phyloP scores from a whole-genome alignment of 2,797 vertebrate genomes.

The Gymnothorax reevesii region DNA sequence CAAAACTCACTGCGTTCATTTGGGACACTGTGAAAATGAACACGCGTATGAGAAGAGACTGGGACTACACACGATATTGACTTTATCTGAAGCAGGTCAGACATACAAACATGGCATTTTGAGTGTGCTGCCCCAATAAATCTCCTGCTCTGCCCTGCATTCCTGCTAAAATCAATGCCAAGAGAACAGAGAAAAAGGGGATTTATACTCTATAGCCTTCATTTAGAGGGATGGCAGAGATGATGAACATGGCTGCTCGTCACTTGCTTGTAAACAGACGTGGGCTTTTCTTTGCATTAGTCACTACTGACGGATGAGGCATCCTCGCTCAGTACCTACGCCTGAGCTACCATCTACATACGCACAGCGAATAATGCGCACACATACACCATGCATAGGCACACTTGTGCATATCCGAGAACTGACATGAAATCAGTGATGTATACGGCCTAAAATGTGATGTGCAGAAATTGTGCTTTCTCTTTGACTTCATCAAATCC shows the following conservation, averaged over 20 bases:
- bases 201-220: slow-evolving; percentile 7
- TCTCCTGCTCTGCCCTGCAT: background rate
- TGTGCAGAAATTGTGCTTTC: background rate
- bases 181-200: background rate
- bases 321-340: background rate
- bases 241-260: slow-evolving; percentile 7
- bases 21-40: too few species aligned
- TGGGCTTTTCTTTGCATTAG: background rate
- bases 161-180: background rate
- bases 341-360: background rate
- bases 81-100: slow-evolving; percentile 3
- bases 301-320: background rate
- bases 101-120: slow-evolving; percentile 26
- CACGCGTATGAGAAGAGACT: too few species aligned
- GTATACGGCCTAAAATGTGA: background rate
- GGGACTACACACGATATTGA: too few species aligned
- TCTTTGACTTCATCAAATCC: background rate
- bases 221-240: background rate
- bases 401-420: background rate
- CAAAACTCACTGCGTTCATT: too few species aligned
- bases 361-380: background rate
- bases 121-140: slow-evolving; percentile 11
- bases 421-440: background rate
- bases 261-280: background rate
- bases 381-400: background rate